These are phyloP conservation scores for Coracopsis vasa DNA, from an alignment of 2,113 vertebrate species.

Conservation along the genomic window DNA sequence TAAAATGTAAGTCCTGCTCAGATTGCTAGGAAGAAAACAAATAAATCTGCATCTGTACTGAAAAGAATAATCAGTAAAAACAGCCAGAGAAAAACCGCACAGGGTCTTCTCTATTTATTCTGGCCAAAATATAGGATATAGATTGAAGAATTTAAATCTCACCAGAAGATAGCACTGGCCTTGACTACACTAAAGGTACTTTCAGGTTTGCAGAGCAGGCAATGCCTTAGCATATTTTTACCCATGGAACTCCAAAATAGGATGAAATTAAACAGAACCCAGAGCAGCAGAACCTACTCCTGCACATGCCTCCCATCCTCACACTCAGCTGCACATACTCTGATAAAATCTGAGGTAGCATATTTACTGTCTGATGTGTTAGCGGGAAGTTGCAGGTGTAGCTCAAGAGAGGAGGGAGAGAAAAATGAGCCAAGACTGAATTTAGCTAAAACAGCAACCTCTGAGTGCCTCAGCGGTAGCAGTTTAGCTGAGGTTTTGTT, in stretches of 20 bases:
- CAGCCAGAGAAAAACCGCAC: neutral
- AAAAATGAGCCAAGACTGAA: neutral
- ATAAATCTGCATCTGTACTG: neutral
- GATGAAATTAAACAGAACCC: neutral
- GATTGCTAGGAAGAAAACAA: slow-evolving; percentile 10
- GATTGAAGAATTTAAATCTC: neutral
- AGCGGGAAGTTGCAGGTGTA: neutral
- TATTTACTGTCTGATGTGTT: neutral
- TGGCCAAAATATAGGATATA: neutral
- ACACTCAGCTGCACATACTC: neutral
- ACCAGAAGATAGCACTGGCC: neutral
- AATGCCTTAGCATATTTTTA: neutral
- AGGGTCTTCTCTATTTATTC: neutral
- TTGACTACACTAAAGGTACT: neutral
- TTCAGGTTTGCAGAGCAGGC: neutral
- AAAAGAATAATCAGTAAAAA: neutral
- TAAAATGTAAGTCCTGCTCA: neutral
- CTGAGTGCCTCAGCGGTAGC: neutral
- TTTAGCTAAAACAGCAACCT: neutral
- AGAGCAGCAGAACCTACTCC: neutral
- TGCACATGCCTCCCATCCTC: neutral
- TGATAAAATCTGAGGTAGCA: neutral
- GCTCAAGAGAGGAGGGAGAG: neutral
- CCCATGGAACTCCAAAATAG: neutral
- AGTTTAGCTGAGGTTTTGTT: neutral